Evolutionary conservation across 2,797 vertebrate species (phyloP), one percentile per base, ranked within the genome.

Genomic region (Gymnopithys bicolor): DNA sequence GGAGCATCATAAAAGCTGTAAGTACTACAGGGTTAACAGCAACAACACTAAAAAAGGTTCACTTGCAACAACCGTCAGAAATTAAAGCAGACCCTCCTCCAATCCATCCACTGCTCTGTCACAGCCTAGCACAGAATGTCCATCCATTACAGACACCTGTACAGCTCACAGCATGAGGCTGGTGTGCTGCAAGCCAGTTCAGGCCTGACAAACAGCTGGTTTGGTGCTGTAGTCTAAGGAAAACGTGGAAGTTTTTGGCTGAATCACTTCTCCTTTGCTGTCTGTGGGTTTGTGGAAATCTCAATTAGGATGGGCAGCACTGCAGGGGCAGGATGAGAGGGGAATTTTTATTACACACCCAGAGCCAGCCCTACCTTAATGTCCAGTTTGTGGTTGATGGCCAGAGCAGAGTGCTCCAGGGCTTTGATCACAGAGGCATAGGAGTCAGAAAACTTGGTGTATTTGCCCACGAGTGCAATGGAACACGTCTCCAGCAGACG

Each of bases 361-460:
- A 1, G 37, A 9, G 11, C 19, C 82, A 41, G 92, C 9, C 48
- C 53, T 92, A 99, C 99, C 99, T 99, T 99, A 93, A 99, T 98
- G 71, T 99, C 98, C 43, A 99, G 97, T 79, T 99, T 99, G 97
- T 99, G 99, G 97, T 99, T 99, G 97, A 99, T 99, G 49, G 99
- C 99, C 60, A 99, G 97, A 17, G 99, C 99, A 14, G 99, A 99
- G 92, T 99, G 99, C 89, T 99, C 99, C 66, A 99, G 96, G 19
- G 99, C 99, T 95, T 99, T 99, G 91, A 99, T 99, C 87, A 99
- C 99, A 3, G 99, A 99, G 0, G 99, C 99, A 8, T 99, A 99
- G 2, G 99, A 99, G 97, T 99, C 99, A 0, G 99, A 98, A 84
- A 99, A 98, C 93, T 99, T 99, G 68, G 99, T 99, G 96, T 99